Conservation (phyloP, 1,140 invertebrate species). For the Drosophila quadrilineata region DNA sequence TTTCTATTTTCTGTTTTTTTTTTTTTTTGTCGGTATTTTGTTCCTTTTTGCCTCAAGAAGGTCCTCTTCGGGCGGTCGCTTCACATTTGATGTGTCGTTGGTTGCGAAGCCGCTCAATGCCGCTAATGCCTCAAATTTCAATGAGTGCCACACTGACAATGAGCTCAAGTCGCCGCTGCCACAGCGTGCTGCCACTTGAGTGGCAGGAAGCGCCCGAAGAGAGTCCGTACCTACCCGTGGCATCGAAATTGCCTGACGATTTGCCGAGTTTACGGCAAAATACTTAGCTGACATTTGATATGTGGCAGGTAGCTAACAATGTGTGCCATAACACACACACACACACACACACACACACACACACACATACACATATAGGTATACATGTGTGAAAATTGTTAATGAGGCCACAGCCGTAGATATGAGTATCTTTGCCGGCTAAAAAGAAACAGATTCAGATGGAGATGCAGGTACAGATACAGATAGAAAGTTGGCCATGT, state of each 20-base stretch:
- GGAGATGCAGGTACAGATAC: slow-evolving; percentile 6
- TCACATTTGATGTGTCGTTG: slow-evolving; percentile 56
- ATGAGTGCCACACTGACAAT: slow-evolving; percentile 49
- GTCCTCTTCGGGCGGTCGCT: slow-evolving; percentile 18
- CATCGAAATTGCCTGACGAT: slow-evolving; percentile 20
- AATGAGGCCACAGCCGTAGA: slow-evolving; percentile 42
- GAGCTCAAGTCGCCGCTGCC: slow-evolving; percentile 5
- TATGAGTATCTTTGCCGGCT: no score
- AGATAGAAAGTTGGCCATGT: slow-evolving; percentile 15
- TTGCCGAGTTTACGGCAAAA: slow-evolving; percentile 22
- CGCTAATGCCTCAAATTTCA: slow-evolving; percentile 68
- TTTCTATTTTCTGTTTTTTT: slow-evolving; percentile 1
- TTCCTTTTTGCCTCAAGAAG: slow-evolving; percentile 5
- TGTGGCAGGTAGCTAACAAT: slow-evolving; percentile 30
- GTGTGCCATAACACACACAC: slow-evolving; percentile 13
- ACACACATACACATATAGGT: background rate
- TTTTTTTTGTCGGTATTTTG: background rate
- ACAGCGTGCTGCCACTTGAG: slow-evolving; percentile 31
- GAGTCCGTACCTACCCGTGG: no score
- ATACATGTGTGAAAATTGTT: slow-evolving; percentile 28
- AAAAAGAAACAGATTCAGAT: no score
- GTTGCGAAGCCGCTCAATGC: slow-evolving; percentile 9
- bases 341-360: background rate
- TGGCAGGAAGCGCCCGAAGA: background rate
- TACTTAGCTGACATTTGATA: slow-evolving; percentile 35